Percentiles rank a stretch among this genome's conserved stretches.
These are phyloP conservation scores for Arrhopalites spinosus DNA, from an alignment of 2,888 invertebrate genomes.

Conservation along the genomic window DNA sequence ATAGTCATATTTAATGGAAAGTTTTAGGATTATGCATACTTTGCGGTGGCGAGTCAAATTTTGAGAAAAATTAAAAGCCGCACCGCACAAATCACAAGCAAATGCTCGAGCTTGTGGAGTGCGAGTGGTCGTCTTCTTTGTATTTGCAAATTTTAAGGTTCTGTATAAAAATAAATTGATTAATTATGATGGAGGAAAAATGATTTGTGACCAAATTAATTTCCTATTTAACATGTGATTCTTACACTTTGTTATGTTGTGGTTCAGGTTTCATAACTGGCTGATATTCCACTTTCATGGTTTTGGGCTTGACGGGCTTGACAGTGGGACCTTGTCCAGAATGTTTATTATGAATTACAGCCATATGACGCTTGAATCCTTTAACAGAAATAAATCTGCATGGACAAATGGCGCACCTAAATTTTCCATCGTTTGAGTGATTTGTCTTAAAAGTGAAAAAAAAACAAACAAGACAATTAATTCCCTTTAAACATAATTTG, in stretches of 20 bases:
- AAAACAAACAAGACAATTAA: neutral
- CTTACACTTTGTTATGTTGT: constrained; percentile 21
- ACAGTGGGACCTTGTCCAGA: neutral
- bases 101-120: neutral
- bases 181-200: neutral
- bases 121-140: neutral
- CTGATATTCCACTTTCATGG: too few species aligned
- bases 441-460: constrained; percentile 27
- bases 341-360: neutral
- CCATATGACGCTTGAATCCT: constrained; percentile 30
- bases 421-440: constrained; percentile 30
- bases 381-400: constrained; percentile 29
- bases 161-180: neutral
- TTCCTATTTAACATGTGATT: neutral
- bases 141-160: constrained; percentile 20
- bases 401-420: constrained; percentile 13
- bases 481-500: neutral
- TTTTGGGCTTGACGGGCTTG: too few species aligned
- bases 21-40: too few species aligned
- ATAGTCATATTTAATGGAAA: too few species aligned
- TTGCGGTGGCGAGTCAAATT: constrained; percentile 30
- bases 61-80: constrained; percentile 12
- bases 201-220: neutral
- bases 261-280: neutral
- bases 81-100: constrained; percentile 28